Evolutionary conservation across 2,797 vertebrate genomes (phyloP).

Genomic region (Manis javanica): DNA sequence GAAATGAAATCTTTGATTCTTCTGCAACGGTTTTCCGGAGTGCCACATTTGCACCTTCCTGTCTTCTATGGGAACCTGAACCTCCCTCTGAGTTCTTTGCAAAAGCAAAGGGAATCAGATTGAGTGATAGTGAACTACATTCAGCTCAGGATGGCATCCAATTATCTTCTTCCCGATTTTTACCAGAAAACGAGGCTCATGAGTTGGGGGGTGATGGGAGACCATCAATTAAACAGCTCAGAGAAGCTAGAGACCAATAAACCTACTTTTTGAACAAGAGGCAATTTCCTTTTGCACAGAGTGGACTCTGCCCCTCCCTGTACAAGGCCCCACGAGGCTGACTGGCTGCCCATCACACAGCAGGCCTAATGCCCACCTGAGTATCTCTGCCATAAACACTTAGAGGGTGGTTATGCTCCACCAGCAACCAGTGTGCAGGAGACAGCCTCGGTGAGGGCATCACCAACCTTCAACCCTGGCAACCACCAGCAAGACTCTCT

Average conservation of each 20-base stretch:
- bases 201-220: rapidly evolving
- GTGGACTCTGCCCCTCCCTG: neutral
- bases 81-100: neutral
- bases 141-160: neutral
- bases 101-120: neutral
- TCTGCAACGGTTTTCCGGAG: rapidly evolving
- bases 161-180: neutral
- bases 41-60: neutral
- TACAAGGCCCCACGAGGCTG: neutral
- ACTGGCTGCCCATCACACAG: no score
- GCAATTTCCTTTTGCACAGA: neutral
- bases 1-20: neutral
- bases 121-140: neutral
- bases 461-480: neutral
- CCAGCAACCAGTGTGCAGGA: rapidly evolving
- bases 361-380: no score
- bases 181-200: neutral
- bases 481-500: neutral
- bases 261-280: neutral
- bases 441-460: neutral
- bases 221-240: neutral
- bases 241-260: neutral
- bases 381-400: neutral
- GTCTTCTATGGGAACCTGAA: neutral
- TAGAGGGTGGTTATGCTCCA: neutral